Evolutionary conservation across 2,888 invertebrate species (phyloP).

Genomic region (Cephonodes hylas): DNA sequence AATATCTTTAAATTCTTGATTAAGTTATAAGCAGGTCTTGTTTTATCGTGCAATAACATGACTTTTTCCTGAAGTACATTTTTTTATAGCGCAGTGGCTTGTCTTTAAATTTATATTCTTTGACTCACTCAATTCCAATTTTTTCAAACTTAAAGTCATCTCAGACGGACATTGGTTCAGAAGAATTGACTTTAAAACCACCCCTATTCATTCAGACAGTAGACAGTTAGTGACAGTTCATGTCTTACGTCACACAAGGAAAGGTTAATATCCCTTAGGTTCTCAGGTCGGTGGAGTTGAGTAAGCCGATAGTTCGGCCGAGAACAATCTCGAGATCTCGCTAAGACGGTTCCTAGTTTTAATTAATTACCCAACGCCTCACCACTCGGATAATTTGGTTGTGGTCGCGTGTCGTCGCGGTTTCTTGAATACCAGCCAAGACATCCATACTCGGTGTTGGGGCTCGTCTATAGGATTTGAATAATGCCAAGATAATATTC

Average conservation of each 20-base stretch:
- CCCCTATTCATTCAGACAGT: too few species aligned
- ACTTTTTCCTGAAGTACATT: too few species aligned
- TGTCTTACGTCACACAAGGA: constrained; percentile 16
- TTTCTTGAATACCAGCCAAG: constrained; percentile 1
- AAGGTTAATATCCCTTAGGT: constrained; percentile 60
- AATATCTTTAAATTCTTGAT: too few species aligned
- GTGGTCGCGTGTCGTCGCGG: constrained; percentile 22
- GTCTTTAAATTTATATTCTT: too few species aligned
- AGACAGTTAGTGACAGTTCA: too few species aligned
- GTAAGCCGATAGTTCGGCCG: constrained; percentile 55
- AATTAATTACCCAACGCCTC: constrained; percentile 43
- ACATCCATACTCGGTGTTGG: background rate
- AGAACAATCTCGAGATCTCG: constrained; percentile 61
- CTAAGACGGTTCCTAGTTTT: constrained; percentile 49
- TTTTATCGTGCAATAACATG: too few species aligned
- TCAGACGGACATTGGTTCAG: too few species aligned
- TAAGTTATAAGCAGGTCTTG: too few species aligned
- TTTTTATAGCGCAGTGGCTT: too few species aligned
- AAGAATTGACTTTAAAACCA: too few species aligned
- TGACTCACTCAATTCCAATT: too few species aligned
- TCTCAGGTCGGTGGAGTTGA: constrained; percentile 57
- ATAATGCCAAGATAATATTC: background rate
- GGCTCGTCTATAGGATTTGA: background rate
- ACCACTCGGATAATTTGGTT: constrained; percentile 33
- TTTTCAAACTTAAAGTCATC: too few species aligned